A percentile compares a stretch with the other conserved stretches of the same genome.
Evolutionary conservation across 2,888 invertebrate species (phyloP).

Genomic region (Leptinotarsa peninsularis): DNA sequence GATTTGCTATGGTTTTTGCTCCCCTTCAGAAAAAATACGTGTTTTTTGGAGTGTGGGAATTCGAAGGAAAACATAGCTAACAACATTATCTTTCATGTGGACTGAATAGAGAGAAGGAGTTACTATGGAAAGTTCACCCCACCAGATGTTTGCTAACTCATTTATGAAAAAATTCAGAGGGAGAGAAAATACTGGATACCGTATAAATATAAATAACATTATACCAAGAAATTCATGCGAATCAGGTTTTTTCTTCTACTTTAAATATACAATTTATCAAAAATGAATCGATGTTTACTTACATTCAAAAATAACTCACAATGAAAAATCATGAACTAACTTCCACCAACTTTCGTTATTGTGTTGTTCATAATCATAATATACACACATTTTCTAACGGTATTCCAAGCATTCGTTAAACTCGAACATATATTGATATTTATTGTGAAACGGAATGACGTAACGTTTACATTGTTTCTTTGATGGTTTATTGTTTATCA

Average conservation of each 20-base stretch:
- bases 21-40: too few species aligned
- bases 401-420: conserved; percentile 6
- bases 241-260: not conserved
- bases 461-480: not conserved
- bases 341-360: conserved; percentile 2
- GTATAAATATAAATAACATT: too few species aligned
- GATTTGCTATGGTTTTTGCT: too few species aligned
- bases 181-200: too few species aligned
- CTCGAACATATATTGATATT: not conserved
- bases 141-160: too few species aligned
- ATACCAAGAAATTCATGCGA: not conserved
- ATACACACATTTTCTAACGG: not conserved
- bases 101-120: too few species aligned
- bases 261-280: not conserved
- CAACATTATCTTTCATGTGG: too few species aligned
- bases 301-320: not conserved
- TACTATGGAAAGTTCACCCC: too few species aligned
- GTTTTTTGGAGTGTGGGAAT: too few species aligned
- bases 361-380: not conserved
- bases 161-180: too few species aligned
- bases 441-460: not conserved
- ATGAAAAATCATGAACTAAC: not conserved
- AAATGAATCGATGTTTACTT: not conserved
- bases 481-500: not conserved
- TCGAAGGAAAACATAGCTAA: too few species aligned